Percentiles rank a stretch among this genome's conserved stretches.
Evolutionary conservation across 2,888 invertebrate genomes (phyloP).

Genomic region (Cepaea hortensis): DNA sequence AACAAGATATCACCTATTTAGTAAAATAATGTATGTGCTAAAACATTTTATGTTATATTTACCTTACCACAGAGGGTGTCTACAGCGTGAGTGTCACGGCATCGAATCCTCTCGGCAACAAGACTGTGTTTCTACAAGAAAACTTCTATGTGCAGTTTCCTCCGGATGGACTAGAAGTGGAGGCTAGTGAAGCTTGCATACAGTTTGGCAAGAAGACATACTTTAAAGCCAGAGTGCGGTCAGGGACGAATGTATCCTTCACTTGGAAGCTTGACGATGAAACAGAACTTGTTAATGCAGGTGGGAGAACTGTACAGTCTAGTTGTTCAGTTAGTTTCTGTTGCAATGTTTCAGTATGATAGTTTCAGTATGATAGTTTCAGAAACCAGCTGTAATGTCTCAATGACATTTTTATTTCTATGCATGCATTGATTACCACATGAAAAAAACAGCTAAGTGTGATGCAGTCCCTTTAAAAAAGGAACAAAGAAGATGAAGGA

Average conservation of each 20-base stretch:
- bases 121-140: constrained; percentile 58
- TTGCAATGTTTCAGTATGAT: no score
- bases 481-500: no score
- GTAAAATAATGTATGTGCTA: neutral
- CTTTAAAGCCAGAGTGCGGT: constrained; percentile 58
- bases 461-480: no score
- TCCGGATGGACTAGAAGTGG: constrained; percentile 53
- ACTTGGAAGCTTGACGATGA: constrained; percentile 73
- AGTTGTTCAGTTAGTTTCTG: no score
- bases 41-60: neutral
- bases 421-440: no score
- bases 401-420: no score
- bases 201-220: constrained; percentile 58
- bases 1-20: neutral
- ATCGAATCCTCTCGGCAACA: constrained; percentile 66
- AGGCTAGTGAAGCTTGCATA: constrained; percentile 51
- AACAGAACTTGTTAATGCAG: constrained; percentile 57
- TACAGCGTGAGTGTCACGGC: constrained; percentile 70
- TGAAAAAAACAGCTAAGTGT: no score
- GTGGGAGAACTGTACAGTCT: constrained; percentile 41
- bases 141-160: constrained; percentile 70
- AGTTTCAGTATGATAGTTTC: no score
- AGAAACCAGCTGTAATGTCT: no score
- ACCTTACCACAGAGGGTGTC: constrained; percentile 62
- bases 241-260: constrained; percentile 71